Evolutionary conservation across 2,888 invertebrate species (phyloP), one percentile per base, ranked within the genome.

Genomic region (Dasypogon diadema): DNA sequence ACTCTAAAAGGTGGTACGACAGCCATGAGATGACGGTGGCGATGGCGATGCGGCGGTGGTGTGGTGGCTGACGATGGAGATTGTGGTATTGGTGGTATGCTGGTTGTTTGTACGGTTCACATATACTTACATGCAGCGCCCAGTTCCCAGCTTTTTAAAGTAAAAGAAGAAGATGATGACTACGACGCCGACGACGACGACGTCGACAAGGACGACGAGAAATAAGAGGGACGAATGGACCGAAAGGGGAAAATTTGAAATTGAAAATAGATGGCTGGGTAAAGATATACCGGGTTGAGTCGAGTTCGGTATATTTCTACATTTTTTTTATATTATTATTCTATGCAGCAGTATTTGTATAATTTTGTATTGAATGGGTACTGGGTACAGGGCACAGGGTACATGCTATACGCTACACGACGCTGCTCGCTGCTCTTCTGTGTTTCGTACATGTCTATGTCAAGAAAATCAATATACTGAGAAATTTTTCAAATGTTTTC

Each of bases 391-490:
- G n/a, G n/a, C n/a, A n/a, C n/a, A n/a, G n/a, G n/a, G n/a, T n/a
- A n/a, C n/a, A n/a, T n/a, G n/a, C n/a, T n/a, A n/a, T n/a, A 24
- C 2, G n/a, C 14, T 37, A 24, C 65, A 4, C 22, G 8, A 22
- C 21, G 14, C 65, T 6, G 12, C 22, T 22, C 46, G 24, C 48
- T 14, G 12, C 48, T 18, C 21, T 14, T 42, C 37, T 6, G 12
- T 22, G 42, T 48, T 65, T 21, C 46, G 14, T 70, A 26, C 37
- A 54, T 54, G 54, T 54, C 54, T 70, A 30, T 34, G 70, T 70
- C 70, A 70, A 70, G 70, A 70, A 70, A 70, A 70, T 70, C 70
- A 70, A 70, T 70, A 70, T 70, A 51, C 70, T 12, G 54, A 70
- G 70, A 54, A 34, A 70, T 70, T 70, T 70, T 70, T 70, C 51